phyloP scores from a whole-genome alignment of 2,888 invertebrate genomes.

The Scaptomyza tumidula region DNA sequence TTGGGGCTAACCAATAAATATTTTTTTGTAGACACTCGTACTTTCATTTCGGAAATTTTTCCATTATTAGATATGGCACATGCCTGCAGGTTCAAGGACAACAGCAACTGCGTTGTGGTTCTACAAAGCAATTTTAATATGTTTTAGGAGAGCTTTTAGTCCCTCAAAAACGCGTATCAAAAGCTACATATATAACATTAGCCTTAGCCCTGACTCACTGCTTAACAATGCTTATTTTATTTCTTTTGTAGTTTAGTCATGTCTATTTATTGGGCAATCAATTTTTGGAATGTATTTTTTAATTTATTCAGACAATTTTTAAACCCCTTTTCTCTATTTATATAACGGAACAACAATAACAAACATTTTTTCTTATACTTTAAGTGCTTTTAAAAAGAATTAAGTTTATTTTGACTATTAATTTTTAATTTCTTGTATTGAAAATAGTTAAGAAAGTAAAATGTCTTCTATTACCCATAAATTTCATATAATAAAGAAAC shows the following conservation, averaged over 20 bases:
- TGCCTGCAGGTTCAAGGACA: slow-evolving; percentile 70
- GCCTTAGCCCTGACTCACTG: background rate
- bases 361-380: too few species aligned
- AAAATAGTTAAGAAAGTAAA: too few species aligned
- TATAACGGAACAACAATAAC: too few species aligned
- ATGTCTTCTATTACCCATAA: too few species aligned
- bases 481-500: too few species aligned
- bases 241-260: background rate
- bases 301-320: too few species aligned
- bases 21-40: slow-evolving; percentile 34
- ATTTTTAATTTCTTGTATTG: too few species aligned
- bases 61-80: slow-evolving; percentile 16
- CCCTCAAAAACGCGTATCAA: too few species aligned
- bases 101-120: slow-evolving; percentile 32
- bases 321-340: background rate
- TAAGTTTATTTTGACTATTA: too few species aligned
- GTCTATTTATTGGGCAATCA: background rate
- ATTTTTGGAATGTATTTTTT: background rate
- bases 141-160: background rate
- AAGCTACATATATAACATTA: background rate
- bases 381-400: too few species aligned
- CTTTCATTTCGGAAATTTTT: slow-evolving; percentile 37
- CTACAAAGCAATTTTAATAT: slow-evolving; percentile 10
- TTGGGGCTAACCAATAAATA: slow-evolving; percentile 60
- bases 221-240: background rate